Evolutionary conservation across 2,797 vertebrate genomes (phyloP), one percentile per base, ranked within the genome.

Genomic region (Heliangelus exortis): DNA sequence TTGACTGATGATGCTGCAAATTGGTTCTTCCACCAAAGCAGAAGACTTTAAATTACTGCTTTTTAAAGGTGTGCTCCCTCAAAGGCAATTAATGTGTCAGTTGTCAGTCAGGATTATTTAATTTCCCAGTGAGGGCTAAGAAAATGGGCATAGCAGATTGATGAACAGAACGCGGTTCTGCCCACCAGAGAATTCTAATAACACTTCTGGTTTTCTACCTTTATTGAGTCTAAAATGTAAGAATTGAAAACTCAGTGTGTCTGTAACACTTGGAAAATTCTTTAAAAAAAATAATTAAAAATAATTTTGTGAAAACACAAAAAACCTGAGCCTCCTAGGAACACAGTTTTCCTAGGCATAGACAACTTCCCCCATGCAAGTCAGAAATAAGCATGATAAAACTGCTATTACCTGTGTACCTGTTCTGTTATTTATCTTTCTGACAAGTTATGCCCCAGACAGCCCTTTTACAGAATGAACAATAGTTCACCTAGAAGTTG

Each of bases 51-150:
- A 95, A 95, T 95, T 94, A 95, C 94, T 92, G 86, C 84, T 82
- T 96, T 88, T 65, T 84, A 97, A 97, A 95, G 95, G 96, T 89
- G 93, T 87, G 68, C 84, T 96, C 91, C 94, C 96, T 96, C 91
- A 94, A 94, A 96, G 93, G 94, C 95, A 85, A 90, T 92, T 96
- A 96, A 96, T 83, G 50, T 91, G 95, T 95, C 97, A 95, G 93
- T 96, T 97, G 97, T 95, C 97, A 96, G 88, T 97, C 97, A 96
- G 94, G 72, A 71, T 95, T 94, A 94, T 95, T 97, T 95, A 96
- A 94, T 90, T 93, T 97, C 93, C 91, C 78, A 59, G 84, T 28
- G 74, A 94, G 85, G 67, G 12, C 83, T 94, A 79, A 81, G 48
- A 90, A 96, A 69, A 65, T 79, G 77, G 93, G 94, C 78, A 90